These are phyloP conservation scores for Penelope pileata DNA, from an alignment of 2,113 vertebrate genomes.

Conservation along the genomic window DNA sequence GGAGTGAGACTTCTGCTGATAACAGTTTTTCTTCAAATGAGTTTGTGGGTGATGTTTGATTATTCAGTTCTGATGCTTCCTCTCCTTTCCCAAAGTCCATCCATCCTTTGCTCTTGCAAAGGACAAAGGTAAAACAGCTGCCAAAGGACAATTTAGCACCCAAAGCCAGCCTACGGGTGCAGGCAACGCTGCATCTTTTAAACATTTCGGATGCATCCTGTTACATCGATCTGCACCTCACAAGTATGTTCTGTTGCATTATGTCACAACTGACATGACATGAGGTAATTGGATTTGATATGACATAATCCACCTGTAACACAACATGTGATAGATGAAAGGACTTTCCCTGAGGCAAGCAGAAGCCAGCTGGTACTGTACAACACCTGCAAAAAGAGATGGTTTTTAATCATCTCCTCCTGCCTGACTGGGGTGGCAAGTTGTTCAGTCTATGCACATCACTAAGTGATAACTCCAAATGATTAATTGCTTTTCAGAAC, in stretches of 20 bases:
- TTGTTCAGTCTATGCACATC: conserved; percentile 9
- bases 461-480: conserved; percentile 17
- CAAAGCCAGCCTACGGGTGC: neutral
- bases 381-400: neutral
- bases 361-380: conserved; percentile 20
- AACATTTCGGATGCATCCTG: neutral
- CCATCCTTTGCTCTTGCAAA: neutral
- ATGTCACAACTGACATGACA: conserved; percentile 50
- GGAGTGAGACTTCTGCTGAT: neutral
- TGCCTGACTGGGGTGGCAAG: neutral
- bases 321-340: conserved; percentile 55
- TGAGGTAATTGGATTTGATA: conserved; percentile 61
- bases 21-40: neutral
- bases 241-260: neutral
- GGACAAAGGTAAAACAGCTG: neutral
- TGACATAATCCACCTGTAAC: conserved; percentile 55
- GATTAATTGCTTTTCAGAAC: conserved; percentile 38
- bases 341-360: conserved; percentile 53
- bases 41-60: neutral
- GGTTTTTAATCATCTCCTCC: conserved; percentile 33
- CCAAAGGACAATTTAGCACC: neutral
- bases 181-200: neutral
- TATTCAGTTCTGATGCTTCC: neutral
- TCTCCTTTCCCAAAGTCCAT: neutral
- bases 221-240: neutral